Base-by-base conservation (phyloP, 2,797 vertebrate species). In the Sebastes hubbsi region DNA sequence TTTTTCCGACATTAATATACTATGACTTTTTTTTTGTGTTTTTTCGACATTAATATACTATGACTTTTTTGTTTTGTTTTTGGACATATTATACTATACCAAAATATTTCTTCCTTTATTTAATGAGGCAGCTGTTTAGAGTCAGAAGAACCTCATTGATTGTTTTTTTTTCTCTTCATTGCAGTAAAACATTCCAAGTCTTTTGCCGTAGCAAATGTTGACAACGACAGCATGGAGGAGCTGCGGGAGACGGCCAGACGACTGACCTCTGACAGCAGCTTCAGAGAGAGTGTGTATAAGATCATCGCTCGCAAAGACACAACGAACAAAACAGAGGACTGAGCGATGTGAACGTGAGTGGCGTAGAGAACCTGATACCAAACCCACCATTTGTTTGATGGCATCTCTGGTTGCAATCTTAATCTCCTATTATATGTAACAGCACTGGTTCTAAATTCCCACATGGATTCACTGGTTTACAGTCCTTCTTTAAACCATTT, bases 161-260 rank as follows among this genome's bases (percentile, higher is more conserved):
- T 20, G 20, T 11, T 36, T 36, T 30, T 30, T 54, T 20, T 20
- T 66, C 4, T 16, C 24, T 9, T 7, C 1, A 30, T 30, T 9
- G 32, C 96, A 99, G 98, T 98, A 87, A 97, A 97, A 91, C 98
- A 98, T 52, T 98, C 98, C 2, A 96, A 97, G 90, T 99, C 98
- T 1, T 98, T 98, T 77, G 95, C 96, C 34, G 94, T 95, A 7
- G 90, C 96, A 0, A 92, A 90, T 0, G 25, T 90, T 1, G 96
- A 97, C 22, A 90, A 90, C 62, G 85, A 92, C 86, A 95, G 94
- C 85, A 92, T 97, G 13, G 97, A 98, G 83, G 97, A 97, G 63
- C 94, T 98, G 85, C 96, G 96, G 88, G 97, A 97, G 75, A 95
- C 96, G 16, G 97, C 98, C 18, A 96, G 92, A 55, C 93, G 92